Conservation (phyloP, 23 tunicate species). For the Styela clava region DNA sequence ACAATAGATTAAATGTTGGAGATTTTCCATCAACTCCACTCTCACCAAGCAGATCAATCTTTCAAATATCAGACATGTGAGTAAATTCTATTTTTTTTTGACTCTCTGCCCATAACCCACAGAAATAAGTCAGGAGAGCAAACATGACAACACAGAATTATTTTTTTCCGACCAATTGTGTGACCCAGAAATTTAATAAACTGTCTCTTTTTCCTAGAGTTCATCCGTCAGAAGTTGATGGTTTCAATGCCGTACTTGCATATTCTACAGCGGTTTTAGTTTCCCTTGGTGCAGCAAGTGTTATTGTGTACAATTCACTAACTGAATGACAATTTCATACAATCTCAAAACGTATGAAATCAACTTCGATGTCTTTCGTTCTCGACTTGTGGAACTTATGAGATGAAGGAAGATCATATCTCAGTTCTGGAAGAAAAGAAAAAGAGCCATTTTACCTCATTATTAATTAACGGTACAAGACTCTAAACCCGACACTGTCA, state of each 20-base stretch:
- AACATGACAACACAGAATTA: no score
- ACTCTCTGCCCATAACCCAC: no score
- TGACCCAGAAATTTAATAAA: not conserved
- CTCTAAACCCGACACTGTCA: no score
- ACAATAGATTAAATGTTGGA: not conserved
- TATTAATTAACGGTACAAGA: no score
- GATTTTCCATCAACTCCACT: conserved; percentile 13
- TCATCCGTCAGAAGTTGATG: not conserved
- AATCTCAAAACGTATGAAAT: conserved; percentile 59
- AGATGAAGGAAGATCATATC: conserved; percentile 64
- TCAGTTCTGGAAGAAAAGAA: conserved; percentile 45
- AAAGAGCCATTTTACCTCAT: no score
- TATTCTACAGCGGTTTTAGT: not conserved
- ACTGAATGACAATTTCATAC: not conserved
- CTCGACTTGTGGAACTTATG: conserved; percentile 59
- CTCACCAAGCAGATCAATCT: conserved; percentile 1
- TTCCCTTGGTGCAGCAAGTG: not conserved
- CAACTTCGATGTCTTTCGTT: conserved; percentile 80
- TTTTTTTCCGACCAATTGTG: not conserved
- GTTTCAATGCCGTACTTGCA: not conserved
- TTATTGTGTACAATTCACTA: not conserved
- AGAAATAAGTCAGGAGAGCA: conserved; percentile 6
- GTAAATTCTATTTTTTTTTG: no score
- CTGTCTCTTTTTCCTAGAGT: not conserved
- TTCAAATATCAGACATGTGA: not conserved